These are phyloP conservation scores for Lacerta viridis DNA, from an alignment of 2,797 vertebrate species.

Conservation along the genomic window DNA sequence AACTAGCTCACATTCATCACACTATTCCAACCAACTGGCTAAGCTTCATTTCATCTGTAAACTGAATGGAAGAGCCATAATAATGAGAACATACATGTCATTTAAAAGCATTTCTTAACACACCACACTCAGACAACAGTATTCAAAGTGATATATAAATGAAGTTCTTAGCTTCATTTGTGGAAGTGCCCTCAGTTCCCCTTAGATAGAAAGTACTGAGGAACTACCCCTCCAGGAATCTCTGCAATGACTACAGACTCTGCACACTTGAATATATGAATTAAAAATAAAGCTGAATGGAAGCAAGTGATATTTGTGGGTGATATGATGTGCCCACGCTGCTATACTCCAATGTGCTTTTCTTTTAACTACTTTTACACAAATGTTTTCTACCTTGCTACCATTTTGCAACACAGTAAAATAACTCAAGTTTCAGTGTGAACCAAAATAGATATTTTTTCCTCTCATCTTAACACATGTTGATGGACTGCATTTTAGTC, in stretches of 20 bases:
- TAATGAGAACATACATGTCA: neutral
- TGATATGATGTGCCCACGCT: neutral
- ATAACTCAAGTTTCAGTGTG: neutral
- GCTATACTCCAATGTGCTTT: neutral
- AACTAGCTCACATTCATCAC: neutral
- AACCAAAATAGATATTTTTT: neutral
- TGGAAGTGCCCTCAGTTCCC: neutral
- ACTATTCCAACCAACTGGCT: neutral
- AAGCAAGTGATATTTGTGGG: neutral
- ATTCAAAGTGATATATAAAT: neutral
- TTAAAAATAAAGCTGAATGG: constrained; percentile 15
- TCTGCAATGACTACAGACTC: neutral
- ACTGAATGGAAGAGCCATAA: neutral
- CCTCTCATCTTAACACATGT: neutral
- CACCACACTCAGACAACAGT: neutral
- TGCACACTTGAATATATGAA: constrained; percentile 22
- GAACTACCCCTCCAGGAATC: neutral
- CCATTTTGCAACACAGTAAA: constrained; percentile 14
- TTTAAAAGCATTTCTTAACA: neutral
- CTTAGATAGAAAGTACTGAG: neutral
- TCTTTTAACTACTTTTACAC: neutral
- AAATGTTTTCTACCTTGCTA: constrained; percentile 1
- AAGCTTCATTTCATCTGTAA: constrained; percentile 4
- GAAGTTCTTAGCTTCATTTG: neutral
- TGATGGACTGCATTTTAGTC: neutral